Conservation (phyloP, 2,113 vertebrate genomes). For the Saguinus midas region DNA sequence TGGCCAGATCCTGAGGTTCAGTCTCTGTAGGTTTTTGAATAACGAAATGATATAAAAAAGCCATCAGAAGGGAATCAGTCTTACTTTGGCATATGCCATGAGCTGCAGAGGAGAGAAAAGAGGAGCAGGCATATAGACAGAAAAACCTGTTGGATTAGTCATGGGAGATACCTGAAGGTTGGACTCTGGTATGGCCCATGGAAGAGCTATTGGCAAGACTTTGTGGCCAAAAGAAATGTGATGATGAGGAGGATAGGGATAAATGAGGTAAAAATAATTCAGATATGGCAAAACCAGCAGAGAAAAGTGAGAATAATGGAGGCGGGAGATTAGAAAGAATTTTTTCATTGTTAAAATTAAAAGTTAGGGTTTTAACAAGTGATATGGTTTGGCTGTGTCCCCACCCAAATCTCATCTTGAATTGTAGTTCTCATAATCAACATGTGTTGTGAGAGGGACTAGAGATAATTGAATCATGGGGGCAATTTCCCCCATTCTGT, state of each 20-base stretch:
- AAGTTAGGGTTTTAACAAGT: not conserved
- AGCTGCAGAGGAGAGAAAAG: not conserved
- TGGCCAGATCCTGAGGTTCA: not conserved
- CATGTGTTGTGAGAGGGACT: too few relatives aligned
- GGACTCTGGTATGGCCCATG: not conserved
- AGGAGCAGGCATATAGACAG: not conserved
- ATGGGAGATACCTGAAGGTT: not conserved
- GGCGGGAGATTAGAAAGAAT: not conserved
- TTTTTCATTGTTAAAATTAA: not conserved
- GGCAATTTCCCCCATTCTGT: too few relatives aligned
- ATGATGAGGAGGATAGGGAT: not conserved
- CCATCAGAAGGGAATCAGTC: not conserved
- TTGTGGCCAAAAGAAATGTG: not conserved
- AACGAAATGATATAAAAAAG: not conserved
- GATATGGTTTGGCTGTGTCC: too few relatives aligned
- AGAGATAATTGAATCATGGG: too few relatives aligned
- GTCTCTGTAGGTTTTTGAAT: not conserved
- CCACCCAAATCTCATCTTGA: too few relatives aligned
- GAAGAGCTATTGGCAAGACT: not conserved
- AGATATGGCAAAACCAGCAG: not conserved
- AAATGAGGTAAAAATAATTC: not conserved
- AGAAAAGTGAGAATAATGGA: not conserved
- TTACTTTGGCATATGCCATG: rapidly evolving
- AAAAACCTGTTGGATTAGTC: not conserved
- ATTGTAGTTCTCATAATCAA: too few relatives aligned